A percentile compares a stretch with the other conserved stretches of the same genome.
phyloP scores from a whole-genome alignment of 2,797 vertebrate species.

The Lacerta agilis region DNA sequence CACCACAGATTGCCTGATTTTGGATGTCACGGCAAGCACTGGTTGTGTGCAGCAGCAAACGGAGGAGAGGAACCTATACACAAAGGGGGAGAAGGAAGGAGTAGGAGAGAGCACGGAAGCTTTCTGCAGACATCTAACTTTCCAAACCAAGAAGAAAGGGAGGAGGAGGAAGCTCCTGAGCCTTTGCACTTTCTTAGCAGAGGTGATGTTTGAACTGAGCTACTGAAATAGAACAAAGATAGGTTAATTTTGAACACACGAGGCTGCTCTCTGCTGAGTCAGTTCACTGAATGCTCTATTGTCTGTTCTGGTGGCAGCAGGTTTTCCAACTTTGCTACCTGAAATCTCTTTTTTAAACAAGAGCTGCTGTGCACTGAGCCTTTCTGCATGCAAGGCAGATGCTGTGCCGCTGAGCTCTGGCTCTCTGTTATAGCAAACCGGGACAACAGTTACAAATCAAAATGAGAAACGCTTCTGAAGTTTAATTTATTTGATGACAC shows the following conservation, averaged over 20 bases:
- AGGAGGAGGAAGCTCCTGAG: neutral
- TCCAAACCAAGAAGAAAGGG: neutral
- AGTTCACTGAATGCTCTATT: neutral
- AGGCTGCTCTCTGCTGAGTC: neutral
- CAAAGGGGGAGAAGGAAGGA: neutral
- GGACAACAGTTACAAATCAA: neutral
- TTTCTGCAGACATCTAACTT: neutral
- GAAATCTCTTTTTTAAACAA: neutral
- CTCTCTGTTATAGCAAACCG: neutral
- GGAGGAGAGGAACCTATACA: neutral
- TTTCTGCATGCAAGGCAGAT: neutral
- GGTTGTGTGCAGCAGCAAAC: neutral
- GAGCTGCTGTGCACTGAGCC: neutral
- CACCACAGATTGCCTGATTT: neutral
- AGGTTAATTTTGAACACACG: neutral
- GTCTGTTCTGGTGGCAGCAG: neutral
- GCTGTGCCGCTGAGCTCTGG: neutral
- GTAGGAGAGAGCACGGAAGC: neutral
- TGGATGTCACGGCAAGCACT: too few species aligned
- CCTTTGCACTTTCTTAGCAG: neutral
- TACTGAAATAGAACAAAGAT: neutral
- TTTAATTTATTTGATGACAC: slow-evolving; percentile 18
- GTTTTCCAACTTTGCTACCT: neutral
- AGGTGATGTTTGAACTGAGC: neutral
- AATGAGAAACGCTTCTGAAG: neutral